Base-by-base conservation (phyloP, 2,888 invertebrate species). In the Xylophagus ater region DNA sequence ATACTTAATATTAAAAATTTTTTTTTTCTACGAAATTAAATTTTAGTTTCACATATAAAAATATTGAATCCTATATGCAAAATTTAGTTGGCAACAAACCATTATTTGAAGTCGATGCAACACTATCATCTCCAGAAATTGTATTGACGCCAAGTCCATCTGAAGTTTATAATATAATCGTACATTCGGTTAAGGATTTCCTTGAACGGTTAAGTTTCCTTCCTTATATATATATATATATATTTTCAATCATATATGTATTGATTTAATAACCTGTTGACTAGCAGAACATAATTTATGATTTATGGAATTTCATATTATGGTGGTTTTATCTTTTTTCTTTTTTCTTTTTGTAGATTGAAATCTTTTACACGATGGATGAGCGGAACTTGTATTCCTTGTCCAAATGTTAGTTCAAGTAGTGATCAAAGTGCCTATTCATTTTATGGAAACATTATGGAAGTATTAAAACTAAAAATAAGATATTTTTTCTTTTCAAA, bases 51-150 rank as follows among this genome's bases (percentile, higher is more conserved):
- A 73, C 77, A 0, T 59, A 78, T 20, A 72, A 71, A 43, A 92
- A 89, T 57, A 60, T 92, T 43, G 73, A 80, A 50, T 65, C 68
- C 18, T 82, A 85, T 53, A 76, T 80, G 47, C 60, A 65, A 2
- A 69, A 68, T 43, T 59, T 82, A 26, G 68, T 68, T 23, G 70
- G 65, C 0, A 66, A 67, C 1, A 66, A 60, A 26, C 72, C 81
- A 0, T 57, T 87, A 49, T 90, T 90, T 56, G 78, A 85, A 70
- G 77, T 90, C 5, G 83, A 87, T 51, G 81, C 82, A 0, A 65
- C 77, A 1, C 66, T 92, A 1, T 70, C 78, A 0, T 71, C 76
- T 1, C 83, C 87, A 0, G 86, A 88, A 47, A 78, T 88, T 4
- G 71, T 79, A 1, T 66, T 88, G 47, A 71, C 77, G 13, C 90